Conservation (phyloP, 2,113 vertebrate genomes). For the Melospiza georgiana region DNA sequence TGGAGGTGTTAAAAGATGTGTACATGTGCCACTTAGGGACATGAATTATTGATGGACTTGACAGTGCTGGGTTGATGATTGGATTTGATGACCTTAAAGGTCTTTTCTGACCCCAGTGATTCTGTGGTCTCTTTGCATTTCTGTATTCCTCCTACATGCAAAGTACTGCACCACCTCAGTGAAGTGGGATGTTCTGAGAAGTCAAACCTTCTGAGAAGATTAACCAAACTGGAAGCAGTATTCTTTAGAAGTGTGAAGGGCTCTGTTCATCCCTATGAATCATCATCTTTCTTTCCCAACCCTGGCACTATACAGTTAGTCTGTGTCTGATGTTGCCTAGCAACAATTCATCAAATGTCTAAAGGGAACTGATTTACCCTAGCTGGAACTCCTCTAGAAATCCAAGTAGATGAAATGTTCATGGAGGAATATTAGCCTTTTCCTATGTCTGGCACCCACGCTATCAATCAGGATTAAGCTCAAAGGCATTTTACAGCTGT, state of each 20-base stretch:
- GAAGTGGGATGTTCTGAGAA: conserved; percentile 2
- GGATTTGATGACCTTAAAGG: background rate
- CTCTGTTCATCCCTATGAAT: conserved; percentile 22
- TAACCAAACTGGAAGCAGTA: background rate
- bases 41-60: background rate
- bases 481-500: background rate
- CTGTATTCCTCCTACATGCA: background rate
- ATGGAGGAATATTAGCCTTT: conserved; percentile 11
- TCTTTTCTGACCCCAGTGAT: background rate
- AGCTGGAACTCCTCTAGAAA: background rate
- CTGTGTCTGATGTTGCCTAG: conserved; percentile 12
- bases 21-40: background rate
- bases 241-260: conserved; percentile 6
- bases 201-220: conserved; percentile 7
- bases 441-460: background rate
- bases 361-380: background rate
- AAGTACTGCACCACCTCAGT: background rate
- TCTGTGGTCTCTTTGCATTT: background rate
- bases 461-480: conserved; percentile 7
- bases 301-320: background rate
- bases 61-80: background rate
- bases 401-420: background rate
- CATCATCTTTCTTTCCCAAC: conserved; percentile 10
- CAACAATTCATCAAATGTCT: conserved; percentile 13
- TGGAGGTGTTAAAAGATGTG: background rate